Conservation (phyloP, 2,797 vertebrate genomes). For the Brachyalestes nurse region DNA sequence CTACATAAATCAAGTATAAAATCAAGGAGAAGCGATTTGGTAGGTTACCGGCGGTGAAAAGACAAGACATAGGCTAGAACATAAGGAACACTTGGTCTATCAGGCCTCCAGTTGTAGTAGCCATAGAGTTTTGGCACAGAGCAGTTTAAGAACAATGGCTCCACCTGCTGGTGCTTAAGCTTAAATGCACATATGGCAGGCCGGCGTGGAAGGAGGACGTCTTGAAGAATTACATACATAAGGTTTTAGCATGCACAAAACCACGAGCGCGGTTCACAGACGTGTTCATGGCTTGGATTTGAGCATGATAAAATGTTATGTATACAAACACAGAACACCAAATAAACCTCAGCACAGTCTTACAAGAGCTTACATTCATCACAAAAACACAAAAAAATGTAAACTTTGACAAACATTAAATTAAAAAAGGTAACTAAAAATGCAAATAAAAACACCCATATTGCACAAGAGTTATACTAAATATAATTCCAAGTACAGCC, state of each 20-base stretch:
- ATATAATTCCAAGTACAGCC: slow-evolving; percentile 38
- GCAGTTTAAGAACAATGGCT: slow-evolving; percentile 9
- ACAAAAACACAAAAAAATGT: slow-evolving; percentile 29
- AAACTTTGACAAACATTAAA: slow-evolving; percentile 44
- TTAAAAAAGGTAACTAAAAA: slow-evolving; percentile 38
- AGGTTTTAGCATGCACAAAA: slow-evolving; percentile 28
- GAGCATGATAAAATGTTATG: slow-evolving; percentile 29
- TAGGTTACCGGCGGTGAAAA: too few relatives aligned
- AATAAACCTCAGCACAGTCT: slow-evolving; percentile 7
- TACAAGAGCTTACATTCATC: slow-evolving; percentile 30
- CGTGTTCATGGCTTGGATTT: slow-evolving; percentile 12
- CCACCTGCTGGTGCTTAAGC: slow-evolving; percentile 31
- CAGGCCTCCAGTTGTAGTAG: background rate
- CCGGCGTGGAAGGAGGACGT: background rate
- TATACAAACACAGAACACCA: background rate
- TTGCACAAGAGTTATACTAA: slow-evolving; percentile 47
- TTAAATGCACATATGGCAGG: slow-evolving; percentile 24
- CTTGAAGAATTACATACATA: background rate
- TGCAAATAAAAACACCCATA: slow-evolving; percentile 39
- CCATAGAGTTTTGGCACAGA: slow-evolving; percentile 39
- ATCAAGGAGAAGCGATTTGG: slow-evolving; percentile 17
- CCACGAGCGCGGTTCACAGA: slow-evolving; percentile 12
- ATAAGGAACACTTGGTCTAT: slow-evolving; percentile 42
- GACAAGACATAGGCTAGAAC: slow-evolving; percentile 17
- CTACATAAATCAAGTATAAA: slow-evolving; percentile 52